phyloP scores from a whole-genome alignment of 2,113 vertebrate species.

The Etia nguti region DNA sequence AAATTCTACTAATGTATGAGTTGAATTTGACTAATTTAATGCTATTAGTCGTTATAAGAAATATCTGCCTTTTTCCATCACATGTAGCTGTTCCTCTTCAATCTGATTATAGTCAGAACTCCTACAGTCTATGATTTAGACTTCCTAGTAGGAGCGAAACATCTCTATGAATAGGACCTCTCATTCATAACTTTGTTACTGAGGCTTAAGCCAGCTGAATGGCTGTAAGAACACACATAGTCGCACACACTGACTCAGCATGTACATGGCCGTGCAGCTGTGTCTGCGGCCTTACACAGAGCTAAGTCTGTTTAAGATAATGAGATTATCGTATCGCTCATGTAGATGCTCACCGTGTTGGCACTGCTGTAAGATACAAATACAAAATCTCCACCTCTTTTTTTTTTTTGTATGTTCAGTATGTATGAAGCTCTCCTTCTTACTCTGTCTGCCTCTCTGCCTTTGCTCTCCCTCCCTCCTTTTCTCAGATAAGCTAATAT shows the following conservation, averaged over 20 bases:
- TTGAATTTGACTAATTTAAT: not conserved
- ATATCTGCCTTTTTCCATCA: not conserved
- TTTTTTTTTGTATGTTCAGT: not conserved
- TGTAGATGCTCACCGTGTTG: constrained; percentile 10
- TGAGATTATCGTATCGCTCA: constrained; percentile 6
- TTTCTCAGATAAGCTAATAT: constrained; percentile 61
- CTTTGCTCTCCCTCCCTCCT: not conserved
- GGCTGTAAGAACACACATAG: not conserved
- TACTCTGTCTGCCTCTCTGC: not conserved
- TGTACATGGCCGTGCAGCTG: not conserved
- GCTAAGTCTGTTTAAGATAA: constrained; percentile 24
- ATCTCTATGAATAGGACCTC: not conserved
- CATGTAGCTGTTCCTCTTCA: not conserved
- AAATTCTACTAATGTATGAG: not conserved
- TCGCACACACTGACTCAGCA: not conserved
- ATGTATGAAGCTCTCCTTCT: not conserved
- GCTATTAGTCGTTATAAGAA: not conserved
- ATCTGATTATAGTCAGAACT: not conserved
- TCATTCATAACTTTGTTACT: constrained; percentile 17
- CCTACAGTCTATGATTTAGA: not conserved
- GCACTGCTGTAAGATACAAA: not conserved
- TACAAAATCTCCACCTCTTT: not conserved
- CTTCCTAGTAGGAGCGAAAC: not conserved
- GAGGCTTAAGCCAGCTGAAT: not conserved
- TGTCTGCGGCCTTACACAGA: not conserved